A percentile compares a stretch with the other conserved stretches of the same genome.
Evolutionary conservation across 92 coral and sea anemone genomes (phyloP).

Genomic region (Porites cylindrica): DNA sequence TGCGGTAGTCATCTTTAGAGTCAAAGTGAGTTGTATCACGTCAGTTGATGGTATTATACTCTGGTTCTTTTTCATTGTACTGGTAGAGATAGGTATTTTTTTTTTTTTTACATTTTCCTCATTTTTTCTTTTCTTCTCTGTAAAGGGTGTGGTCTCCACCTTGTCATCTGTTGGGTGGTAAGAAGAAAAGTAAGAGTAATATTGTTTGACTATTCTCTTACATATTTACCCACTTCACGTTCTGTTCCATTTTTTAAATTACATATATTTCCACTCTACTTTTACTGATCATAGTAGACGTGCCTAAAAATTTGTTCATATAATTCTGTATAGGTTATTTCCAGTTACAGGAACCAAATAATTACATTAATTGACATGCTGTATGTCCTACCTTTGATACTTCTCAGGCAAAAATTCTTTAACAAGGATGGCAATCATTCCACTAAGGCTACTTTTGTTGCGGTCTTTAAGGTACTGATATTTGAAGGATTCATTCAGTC

Average conservation of each 20-base stretch:
- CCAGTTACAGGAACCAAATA: background rate
- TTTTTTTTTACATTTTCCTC: background rate
- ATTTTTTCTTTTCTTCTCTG: too few species aligned
- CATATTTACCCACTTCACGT: too few species aligned
- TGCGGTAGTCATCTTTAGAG: too few species aligned
- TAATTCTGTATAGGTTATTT: background rate
- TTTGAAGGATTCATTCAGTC: too few species aligned
- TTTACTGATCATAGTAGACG: too few species aligned
- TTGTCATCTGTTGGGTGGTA: conserved; percentile 35
- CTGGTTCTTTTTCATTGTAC: conserved; percentile 35
- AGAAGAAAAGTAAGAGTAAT: background rate
- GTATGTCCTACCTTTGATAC: conserved; percentile 1
- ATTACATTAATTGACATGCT: background rate
- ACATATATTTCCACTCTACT: too few species aligned
- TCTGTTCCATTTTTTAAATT: too few species aligned
- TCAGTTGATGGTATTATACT: too few species aligned
- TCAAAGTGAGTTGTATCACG: too few species aligned
- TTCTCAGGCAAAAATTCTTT: background rate
- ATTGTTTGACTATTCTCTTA: too few species aligned
- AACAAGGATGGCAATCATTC: conserved; percentile 14
- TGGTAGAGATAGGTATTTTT: conserved; percentile 47
- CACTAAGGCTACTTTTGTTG: conserved; percentile 7
- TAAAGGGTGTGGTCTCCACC: background rate
- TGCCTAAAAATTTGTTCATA: too few species aligned
- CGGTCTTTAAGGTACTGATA: conserved; percentile 8